These are phyloP conservation scores for Bombus waltoni DNA, from an alignment of 1,140 invertebrate genomes.

Conservation along the genomic window DNA sequence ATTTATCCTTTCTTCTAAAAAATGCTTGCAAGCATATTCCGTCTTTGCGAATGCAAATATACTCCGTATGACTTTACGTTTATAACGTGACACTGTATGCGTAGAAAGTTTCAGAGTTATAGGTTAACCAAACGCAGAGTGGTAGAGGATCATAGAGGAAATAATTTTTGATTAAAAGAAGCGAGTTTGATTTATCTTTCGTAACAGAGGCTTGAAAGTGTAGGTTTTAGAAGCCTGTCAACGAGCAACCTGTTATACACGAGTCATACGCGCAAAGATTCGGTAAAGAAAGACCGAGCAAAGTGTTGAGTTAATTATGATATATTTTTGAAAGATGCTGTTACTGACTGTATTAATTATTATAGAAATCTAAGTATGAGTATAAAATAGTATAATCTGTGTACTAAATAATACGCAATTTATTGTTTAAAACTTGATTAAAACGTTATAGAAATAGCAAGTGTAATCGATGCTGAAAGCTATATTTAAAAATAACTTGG, in stretches of 20 bases:
- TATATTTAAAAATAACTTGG: background rate
- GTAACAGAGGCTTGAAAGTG: background rate
- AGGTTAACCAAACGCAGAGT: background rate
- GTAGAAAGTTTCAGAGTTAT: background rate
- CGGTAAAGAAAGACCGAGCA: background rate
- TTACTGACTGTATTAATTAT: background rate
- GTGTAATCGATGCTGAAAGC: background rate
- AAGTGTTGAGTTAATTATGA: background rate
- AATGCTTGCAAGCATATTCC: background rate
- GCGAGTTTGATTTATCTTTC: background rate
- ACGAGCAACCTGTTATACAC: background rate
- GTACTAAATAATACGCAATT: background rate
- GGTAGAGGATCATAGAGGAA: background rate
- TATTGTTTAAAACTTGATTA: background rate
- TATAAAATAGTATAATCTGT: background rate
- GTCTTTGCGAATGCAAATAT: background rate
- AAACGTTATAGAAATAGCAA: background rate
- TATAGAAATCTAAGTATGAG: background rate
- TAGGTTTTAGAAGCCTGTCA: background rate
- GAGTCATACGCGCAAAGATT: background rate
- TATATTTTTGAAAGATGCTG: background rate
- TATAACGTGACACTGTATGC: background rate
- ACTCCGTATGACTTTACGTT: background rate
- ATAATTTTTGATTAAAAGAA: background rate
- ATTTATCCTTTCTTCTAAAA: background rate